phyloP scores from a whole-genome alignment of 2,888 invertebrate species.

The Rhogogaster chlorosoma region DNA sequence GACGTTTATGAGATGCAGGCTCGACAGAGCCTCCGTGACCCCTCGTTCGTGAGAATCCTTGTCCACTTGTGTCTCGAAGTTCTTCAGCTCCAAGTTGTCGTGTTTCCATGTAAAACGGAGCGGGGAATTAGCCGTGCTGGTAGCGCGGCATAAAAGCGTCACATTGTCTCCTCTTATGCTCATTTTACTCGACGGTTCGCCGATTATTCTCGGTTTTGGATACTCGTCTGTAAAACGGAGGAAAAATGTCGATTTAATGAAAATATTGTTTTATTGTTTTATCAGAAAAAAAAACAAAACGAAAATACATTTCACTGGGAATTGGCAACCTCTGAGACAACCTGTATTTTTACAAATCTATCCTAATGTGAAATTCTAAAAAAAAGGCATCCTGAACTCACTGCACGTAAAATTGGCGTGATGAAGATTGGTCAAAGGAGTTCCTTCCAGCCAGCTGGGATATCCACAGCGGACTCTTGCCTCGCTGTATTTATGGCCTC shows the following conservation, averaged over 20 bases:
- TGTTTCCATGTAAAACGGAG: slow-evolving; percentile 94
- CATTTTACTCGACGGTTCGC: slow-evolving; percentile 90
- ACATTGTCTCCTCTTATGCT: slow-evolving; percentile 94
- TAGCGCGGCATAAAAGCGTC: slow-evolving; percentile 90
- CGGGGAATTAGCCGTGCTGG: slow-evolving; percentile 87
- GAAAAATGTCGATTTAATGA: not conserved
- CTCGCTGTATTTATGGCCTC: slow-evolving; percentile 80
- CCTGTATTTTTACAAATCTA: no score
- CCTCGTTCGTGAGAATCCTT: slow-evolving; percentile 79
- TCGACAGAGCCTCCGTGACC: slow-evolving; percentile 85
- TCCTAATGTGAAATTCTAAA: not conserved
- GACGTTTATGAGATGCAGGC: slow-evolving; percentile 87
- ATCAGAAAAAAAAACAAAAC: no score
- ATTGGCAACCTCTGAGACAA: no score
- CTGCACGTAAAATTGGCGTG: slow-evolving; percentile 85
- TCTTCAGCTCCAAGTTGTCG: slow-evolving; percentile 85
- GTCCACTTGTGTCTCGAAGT: slow-evolving; percentile 76
- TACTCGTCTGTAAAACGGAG: slow-evolving; percentile 82
- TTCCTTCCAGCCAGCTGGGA: slow-evolving; percentile 88
- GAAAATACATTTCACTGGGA: no score
- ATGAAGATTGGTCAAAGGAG: slow-evolving; percentile 84
- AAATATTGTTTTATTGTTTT: no score
- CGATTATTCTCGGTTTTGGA: slow-evolving; percentile 91
- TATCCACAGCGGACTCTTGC: slow-evolving; percentile 89
- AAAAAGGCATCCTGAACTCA: slow-evolving; percentile 68